Evolutionary conservation across 2,888 invertebrate genomes (phyloP), one percentile per base, ranked within the genome.

Genomic region (Podotricha telesiphe): DNA sequence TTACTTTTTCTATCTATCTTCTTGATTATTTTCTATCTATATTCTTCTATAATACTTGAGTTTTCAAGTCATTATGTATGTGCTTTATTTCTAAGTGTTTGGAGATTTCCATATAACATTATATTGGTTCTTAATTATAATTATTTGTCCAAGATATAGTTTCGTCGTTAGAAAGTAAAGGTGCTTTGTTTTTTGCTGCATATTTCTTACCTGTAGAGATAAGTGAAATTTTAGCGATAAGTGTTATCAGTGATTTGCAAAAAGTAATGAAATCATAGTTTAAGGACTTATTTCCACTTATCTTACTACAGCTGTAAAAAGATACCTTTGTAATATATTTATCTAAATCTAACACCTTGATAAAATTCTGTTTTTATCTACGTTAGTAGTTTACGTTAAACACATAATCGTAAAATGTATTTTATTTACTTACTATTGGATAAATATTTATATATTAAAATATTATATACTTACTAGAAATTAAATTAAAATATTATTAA

Each of bases 211-310:
- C 86, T 86, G 86, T 72, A 61, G 73, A 72, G 69, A 72, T 47
- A 17, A 17, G 0, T 81, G 80, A 81, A 76, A 78, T 50, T 59
- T 56, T 79, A 70, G 74, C 74, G 86, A 88, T 88, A 88, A 81
- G 56, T 45, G 79, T 86, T 88, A 88, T 87, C 88, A 77, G 61
- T 70, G 72, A 80, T 81, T 82, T 81, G 85, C 82, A 80, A 81
- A 83, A 81, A 80, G 79, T 76, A 74, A 78, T 88, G 87, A 86
- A 85, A 81, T 88, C 86, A 88, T 79, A 72, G 68, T 66, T 74
- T 74, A 78, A 74, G 61, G 66, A 37, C 67, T 53, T 68, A 68
- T 63, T 45, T 70, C 68, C 73, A 65, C 50, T 50, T 71, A 53
- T 4, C 28, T 28, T 28, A 59, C 69, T 47, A 40, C 17, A 65